Evolutionary conservation across 2,113 vertebrate genomes (phyloP).

Genomic region (Panurus biarmicus): DNA sequence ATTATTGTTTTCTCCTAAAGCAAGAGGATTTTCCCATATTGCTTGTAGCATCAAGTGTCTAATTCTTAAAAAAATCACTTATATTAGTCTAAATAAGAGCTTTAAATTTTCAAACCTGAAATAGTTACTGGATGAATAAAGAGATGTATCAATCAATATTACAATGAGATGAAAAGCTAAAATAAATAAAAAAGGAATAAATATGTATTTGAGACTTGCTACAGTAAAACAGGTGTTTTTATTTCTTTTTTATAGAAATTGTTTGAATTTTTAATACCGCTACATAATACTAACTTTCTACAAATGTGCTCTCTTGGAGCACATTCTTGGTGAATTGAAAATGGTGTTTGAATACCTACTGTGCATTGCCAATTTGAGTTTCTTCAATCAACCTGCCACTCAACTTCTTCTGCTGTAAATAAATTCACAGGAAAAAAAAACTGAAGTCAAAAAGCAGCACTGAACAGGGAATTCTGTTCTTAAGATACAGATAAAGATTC

Average conservation of each 20-base stretch:
- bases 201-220: not conserved
- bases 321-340: not conserved
- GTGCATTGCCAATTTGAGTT: not conserved
- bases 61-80: not conserved
- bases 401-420: not conserved
- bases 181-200: not conserved
- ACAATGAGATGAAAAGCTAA: not conserved
- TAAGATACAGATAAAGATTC: not conserved
- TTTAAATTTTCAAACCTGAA: not conserved
- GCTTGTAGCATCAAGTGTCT: fast-evolving
- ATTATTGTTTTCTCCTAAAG: not conserved
- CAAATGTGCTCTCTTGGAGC: not conserved
- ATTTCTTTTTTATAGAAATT: not conserved
- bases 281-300: not conserved
- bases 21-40: not conserved
- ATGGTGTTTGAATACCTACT: not conserved
- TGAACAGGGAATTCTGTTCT: not conserved
- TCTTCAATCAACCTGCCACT: not conserved
- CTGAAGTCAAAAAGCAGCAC: not conserved
- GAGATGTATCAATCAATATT: not conserved
- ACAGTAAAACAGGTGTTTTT: not conserved
- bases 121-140: not conserved
- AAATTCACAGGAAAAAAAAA: not conserved
- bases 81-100: not conserved
- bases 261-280: not conserved